Evolutionary conservation across 1,140 invertebrate genomes (phyloP), one percentile per base, ranked within the genome.

Genomic region (Meteorus sp.): DNA sequence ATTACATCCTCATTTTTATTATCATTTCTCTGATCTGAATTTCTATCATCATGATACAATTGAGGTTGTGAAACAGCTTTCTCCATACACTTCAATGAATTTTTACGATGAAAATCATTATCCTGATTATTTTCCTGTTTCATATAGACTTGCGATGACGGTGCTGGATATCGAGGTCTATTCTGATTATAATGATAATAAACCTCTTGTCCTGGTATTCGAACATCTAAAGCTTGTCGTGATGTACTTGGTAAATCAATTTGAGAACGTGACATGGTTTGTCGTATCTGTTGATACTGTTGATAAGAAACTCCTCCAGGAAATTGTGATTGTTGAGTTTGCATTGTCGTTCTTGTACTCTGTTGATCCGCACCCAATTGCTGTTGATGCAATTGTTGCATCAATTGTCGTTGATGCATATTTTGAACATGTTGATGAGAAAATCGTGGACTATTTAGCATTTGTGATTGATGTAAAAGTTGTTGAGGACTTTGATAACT

Each of bases 1-100:
- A 72, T 71, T 43, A 66, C 56, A 13, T 64, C 52, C 6, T 76
- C 72, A 56, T 68, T 71, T 20, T 70, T 69, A n/a, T n/a, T n/a
- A 39, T 59, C 5, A 47, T 51, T 27, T 68, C 72, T 54, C 8
- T 45, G 44, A 2, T 59, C 56, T 7, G 60, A 56, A 19, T 59
- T 47, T 54, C 68, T 67, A 7, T 83, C 80, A 31, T 84, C 86
- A 52, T 84, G 84, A 9, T 84, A 79, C 7, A 88, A 71, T 52
- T 89, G 86, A 5, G 86, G 87, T 57, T 88, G 87, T 0, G 87
- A 88, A 1, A 83, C 78, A 1, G 86, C 84, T 60, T 77, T 79
- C 51, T 77, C 77, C 50, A 78, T 77, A 1, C 70, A 68, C 3
- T 70, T 73, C 0, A 65, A 59, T 3, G 74, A 74, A 59, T 73